Base-by-base conservation (phyloP, 1,140 invertebrate genomes). In the Lycorma delicatula region DNA sequence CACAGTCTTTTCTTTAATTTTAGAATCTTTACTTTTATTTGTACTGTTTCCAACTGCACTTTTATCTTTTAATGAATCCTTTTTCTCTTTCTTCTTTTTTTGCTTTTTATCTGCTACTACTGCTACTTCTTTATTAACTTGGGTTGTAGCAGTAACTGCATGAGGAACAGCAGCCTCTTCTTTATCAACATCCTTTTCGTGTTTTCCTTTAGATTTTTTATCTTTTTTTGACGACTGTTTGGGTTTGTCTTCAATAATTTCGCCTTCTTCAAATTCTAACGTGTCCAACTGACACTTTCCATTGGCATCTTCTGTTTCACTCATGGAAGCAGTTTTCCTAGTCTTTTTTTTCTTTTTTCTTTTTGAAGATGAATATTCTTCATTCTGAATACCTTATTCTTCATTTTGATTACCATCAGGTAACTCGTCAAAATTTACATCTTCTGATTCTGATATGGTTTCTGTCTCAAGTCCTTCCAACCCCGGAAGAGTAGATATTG, bases 391-490 rank as follows among this genome's bases (percentile, higher is more conserved):
- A n/a, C n/a, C n/a, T n/a, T n/a, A n/a, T n/a, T n/a, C n/a, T n/a
- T n/a, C n/a, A n/a, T n/a, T n/a, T 4, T 27, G 9, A 16, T 16
- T 26, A 11, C 49, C 49, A 16, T 51, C 49, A 23, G 56, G 56
- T 16, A 57, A 18, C 18, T 57, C 56, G 36, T 57, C 56, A 28
- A 57, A 57, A 25, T 57, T 57, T 2, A 57, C 63, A 51, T 70
- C 66, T 59, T 73, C 71, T 52, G 68, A 68, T 47, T 84, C 82
- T 1, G 84, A 86, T 58, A 86, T 85, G 64, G 84, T 75, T 71
- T 87, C 84, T 0, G 83, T 85, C 60, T 82, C 83, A 29, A 85
- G 74, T 1, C 79, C 81, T 62, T 78, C 79, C 3, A 81, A 68
- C 1, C 76, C 79, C 56, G 74, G 58, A 27, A 58, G 56, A 20